Percentiles rank a stretch among this genome's conserved stretches.
Evolutionary conservation across 2,797 vertebrate genomes (phyloP).

Genomic region (Epinephelus malabaricus): DNA sequence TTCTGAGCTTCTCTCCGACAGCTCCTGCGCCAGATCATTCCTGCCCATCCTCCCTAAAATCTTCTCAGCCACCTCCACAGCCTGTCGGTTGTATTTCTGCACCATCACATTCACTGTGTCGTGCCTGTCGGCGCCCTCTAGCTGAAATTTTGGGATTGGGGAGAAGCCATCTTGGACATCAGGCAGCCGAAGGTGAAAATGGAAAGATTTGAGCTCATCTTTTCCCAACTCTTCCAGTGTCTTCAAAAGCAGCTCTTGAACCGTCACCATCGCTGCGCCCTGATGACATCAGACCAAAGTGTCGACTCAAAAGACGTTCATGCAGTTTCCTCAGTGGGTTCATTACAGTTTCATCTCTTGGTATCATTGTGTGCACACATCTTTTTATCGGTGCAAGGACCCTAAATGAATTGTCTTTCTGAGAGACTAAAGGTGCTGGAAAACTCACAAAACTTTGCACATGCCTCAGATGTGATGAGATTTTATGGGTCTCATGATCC

Average conservation of each 20-base stretch:
- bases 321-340: too few species aligned
- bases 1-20: neutral
- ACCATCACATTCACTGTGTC: constrained; percentile 15
- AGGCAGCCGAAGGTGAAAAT: neutral
- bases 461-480: too few species aligned
- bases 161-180: neutral
- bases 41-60: constrained; percentile 15
- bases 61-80: neutral
- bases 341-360: too few species aligned
- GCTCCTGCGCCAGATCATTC: constrained; percentile 3
- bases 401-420: too few species aligned
- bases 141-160: neutral
- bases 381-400: too few species aligned
- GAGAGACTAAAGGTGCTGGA: too few species aligned
- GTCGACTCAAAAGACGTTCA: too few species aligned
- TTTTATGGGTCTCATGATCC: too few species aligned
- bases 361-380: too few species aligned
- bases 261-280: neutral
- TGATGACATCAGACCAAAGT: neutral
- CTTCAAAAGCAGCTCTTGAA: neutral
- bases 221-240: neutral
- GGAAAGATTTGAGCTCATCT: neutral
- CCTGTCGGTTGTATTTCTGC: constrained; percentile 7
- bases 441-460: too few species aligned
- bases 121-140: neutral